Evolutionary conservation across 2,888 invertebrate genomes (phyloP), one percentile per base, ranked within the genome.

Genomic region (Raillietiella orientalis): DNA sequence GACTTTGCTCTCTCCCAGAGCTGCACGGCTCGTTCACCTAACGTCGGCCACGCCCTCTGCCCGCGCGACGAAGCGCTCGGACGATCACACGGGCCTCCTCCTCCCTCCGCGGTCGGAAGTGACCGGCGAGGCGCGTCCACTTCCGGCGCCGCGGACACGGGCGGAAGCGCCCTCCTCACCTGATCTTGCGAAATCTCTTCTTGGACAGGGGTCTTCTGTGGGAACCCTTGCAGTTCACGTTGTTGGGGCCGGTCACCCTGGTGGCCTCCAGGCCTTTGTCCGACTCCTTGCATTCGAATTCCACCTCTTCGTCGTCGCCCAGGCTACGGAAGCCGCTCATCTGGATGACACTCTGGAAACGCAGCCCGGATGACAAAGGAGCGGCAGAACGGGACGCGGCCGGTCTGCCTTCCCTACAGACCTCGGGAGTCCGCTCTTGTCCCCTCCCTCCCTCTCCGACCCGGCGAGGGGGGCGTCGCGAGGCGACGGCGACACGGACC

Each of bases 301-400:
- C 75, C 15, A 79, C 70, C 36, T 65, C 64, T 44, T 82, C 79
- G 25, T 70, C 70, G 37, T 79, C 77, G 2, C 67, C 77, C 34
- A 82, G 49, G 27, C 75, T 75, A 32, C 72, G 58, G 46, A 82
- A 82, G 4, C 82, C 79, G 23, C 58, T 55, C 72, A 79, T 82
- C 50, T 74, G 65, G 37, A 82, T 74, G 30, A 72, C 75, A 38
- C 74, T 74, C 79, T 82, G 56, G 15, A 47, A 58, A 41, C 33
- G n/a, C n/a, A n/a, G n/a, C 21, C 13, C 25, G 29, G 27, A 31
- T 28, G 23, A 23, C 13, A 8, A 24, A 20, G 13, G 8, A n/a
- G 10, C 4, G 14, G n/a, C n/a, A n/a, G 8, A 9, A n/a, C 19
- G n/a, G n/a, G n/a, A 19, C 21, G 10, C 8, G 9, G 28, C 6